Percentiles rank a stretch among this genome's conserved stretches.
These are phyloP conservation scores for Drosophila mauritiana DNA, from an alignment of 1,140 invertebrate species.

Conservation along the genomic window DNA sequence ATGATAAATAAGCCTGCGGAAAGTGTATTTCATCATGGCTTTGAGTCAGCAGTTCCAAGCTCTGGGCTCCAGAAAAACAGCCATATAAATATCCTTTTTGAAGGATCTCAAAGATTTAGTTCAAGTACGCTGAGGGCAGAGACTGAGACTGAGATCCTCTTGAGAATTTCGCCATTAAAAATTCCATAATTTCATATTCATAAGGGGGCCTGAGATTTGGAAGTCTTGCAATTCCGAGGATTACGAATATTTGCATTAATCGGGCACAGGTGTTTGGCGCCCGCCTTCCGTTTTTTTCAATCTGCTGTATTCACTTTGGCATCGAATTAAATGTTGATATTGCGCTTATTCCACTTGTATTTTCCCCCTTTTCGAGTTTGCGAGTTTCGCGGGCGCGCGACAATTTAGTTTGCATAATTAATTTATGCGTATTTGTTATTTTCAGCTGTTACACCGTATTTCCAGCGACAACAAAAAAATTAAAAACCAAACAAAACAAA, in stretches of 20 bases:
- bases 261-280: slow-evolving; percentile 19
- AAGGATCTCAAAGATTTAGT: no score
- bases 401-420: slow-evolving; percentile 55
- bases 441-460: slow-evolving; percentile 17
- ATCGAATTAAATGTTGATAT: slow-evolving; percentile 11
- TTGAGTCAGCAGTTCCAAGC: background rate
- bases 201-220: background rate
- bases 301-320: slow-evolving; percentile 6
- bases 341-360: slow-evolving; percentile 12
- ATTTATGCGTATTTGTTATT: slow-evolving; percentile 44
- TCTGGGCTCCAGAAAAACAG: no score
- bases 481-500: background rate
- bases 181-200: background rate
- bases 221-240: slow-evolving; percentile 7
- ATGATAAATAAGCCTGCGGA: background rate
- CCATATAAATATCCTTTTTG: no score
- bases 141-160: no score
- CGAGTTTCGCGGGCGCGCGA: slow-evolving; percentile 15
- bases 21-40: background rate
- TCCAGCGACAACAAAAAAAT: background rate
- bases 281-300: slow-evolving; percentile 9
- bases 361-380: background rate
- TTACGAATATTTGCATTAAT: slow-evolving; percentile 8
- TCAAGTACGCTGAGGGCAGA: background rate
- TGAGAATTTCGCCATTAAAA: background rate